Conservation (phyloP, 1,140 invertebrate genomes). For the Platorchestia sp. region DNA sequence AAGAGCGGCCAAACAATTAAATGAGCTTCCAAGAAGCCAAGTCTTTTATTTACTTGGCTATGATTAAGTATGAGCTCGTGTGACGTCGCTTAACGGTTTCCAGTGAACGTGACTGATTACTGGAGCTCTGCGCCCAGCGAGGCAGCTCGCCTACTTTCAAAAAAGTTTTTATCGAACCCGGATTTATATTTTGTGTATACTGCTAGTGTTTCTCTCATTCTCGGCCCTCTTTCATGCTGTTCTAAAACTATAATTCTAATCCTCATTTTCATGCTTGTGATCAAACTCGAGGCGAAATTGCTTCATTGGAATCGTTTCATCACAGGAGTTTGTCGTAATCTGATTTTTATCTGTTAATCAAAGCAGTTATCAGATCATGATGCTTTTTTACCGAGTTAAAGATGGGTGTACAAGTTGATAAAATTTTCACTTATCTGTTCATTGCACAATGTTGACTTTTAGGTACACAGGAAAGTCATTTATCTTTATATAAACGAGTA, state of each 20-base stretch:
- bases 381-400: too few species aligned
- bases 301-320: neutral
- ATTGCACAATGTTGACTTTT: too few species aligned
- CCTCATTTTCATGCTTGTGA: neutral
- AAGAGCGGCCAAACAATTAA: neutral
- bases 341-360: too few species aligned
- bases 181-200: neutral
- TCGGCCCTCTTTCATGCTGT: neutral
- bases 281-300: neutral
- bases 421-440: too few species aligned
- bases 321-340: neutral
- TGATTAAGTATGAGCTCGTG: neutral
- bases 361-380: too few species aligned
- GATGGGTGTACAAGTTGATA: too few species aligned
- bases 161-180: neutral
- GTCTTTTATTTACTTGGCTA: neutral
- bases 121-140: neutral
- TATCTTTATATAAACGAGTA: too few species aligned
- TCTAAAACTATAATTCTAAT: neutral
- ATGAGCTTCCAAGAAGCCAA: neutral
- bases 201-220: neutral
- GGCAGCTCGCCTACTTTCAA: neutral
- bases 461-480: too few species aligned
- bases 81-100: neutral
- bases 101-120: neutral